Evolutionary conservation across 2,797 vertebrate species (phyloP).

Genomic region (Poeciliopsis turneri): DNA sequence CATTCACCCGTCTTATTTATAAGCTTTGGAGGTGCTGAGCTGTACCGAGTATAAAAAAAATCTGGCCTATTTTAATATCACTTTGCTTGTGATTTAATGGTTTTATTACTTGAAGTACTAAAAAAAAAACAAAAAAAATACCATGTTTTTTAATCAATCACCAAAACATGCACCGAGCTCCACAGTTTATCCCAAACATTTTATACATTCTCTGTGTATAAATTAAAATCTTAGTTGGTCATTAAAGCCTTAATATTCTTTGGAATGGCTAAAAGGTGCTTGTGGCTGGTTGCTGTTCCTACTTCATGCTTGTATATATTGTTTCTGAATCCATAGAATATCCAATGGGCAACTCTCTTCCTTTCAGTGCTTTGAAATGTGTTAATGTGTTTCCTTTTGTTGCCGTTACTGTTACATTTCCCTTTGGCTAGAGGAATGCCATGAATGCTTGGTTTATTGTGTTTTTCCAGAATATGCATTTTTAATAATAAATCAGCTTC

Average conservation of each 20-base stretch:
- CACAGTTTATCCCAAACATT: neutral
- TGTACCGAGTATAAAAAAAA: neutral
- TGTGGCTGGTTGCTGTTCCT: constrained; percentile 14
- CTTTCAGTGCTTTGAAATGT: constrained; percentile 17
- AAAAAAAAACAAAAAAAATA: too few relatives aligned
- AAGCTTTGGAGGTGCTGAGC: neutral
- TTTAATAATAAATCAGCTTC: constrained; percentile 23
- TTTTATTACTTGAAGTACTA: neutral
- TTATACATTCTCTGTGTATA: constrained; percentile 17
- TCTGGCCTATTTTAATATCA: neutral
- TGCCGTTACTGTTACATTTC: constrained; percentile 16
- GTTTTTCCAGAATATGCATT: constrained; percentile 25
- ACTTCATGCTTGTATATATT: constrained; percentile 15
- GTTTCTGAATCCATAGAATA: constrained; percentile 25
- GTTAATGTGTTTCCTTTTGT: constrained; percentile 20
- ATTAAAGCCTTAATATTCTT: constrained; percentile 69
- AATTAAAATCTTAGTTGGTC: constrained; percentile 41
- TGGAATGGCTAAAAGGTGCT: constrained; percentile 61
- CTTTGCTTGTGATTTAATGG: neutral
- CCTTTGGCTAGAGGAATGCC: constrained; percentile 61
- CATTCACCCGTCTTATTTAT: too few relatives aligned
- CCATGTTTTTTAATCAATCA: neutral
- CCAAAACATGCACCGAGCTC: constrained; percentile 2
- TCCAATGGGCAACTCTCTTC: constrained; percentile 34
- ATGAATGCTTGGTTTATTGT: constrained; percentile 28